Percentiles rank a stretch among this genome's conserved stretches.
Evolutionary conservation across 2,797 vertebrate species (phyloP).

Genomic region (Amniataba percoides): DNA sequence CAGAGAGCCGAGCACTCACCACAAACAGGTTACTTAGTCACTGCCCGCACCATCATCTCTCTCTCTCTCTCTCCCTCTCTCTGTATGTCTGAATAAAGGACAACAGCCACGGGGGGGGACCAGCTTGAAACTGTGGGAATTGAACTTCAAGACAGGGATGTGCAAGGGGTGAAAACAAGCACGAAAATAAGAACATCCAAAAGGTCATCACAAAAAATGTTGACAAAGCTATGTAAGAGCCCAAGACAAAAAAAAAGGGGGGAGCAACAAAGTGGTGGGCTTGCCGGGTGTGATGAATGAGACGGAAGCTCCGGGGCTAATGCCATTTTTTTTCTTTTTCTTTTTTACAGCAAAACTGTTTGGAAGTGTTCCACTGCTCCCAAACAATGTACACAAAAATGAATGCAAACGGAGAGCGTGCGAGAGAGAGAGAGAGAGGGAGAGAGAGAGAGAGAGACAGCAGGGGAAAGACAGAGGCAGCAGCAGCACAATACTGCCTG

Average conservation of each 20-base stretch:
- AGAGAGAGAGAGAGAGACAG: slow-evolving; percentile 57
- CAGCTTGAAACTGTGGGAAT: slow-evolving; percentile 37
- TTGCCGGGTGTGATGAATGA: slow-evolving; percentile 75
- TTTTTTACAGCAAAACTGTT: slow-evolving; percentile 73
- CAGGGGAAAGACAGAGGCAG: slow-evolving; percentile 70
- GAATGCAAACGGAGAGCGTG: slow-evolving; percentile 67
- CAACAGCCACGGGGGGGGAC: slow-evolving; percentile 37
- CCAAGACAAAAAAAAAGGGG: slow-evolving; percentile 21
- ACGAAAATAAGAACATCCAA: slow-evolving; percentile 66
- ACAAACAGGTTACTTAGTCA: slow-evolving; percentile 71
- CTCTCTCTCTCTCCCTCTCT: slow-evolving; percentile 13
- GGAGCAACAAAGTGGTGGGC: slow-evolving; percentile 58
- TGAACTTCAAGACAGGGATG: slow-evolving; percentile 40
- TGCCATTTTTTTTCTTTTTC: slow-evolving; percentile 50
- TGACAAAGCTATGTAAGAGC: slow-evolving; percentile 69
- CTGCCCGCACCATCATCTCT: slow-evolving; percentile 46
- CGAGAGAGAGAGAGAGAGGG: slow-evolving; percentile 58
- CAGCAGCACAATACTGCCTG: slow-evolving; percentile 86
- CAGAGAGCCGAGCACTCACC: slow-evolving; percentile 49
- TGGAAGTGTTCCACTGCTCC: slow-evolving; percentile 83
- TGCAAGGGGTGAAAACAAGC: slow-evolving; percentile 42
- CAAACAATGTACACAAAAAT: slow-evolving; percentile 79
- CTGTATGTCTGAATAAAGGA: slow-evolving; percentile 45
- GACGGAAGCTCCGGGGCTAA: slow-evolving; percentile 65
- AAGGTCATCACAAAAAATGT: slow-evolving; percentile 73